Evolutionary conservation across 2,888 invertebrate species (phyloP), one percentile per base, ranked within the genome.

Genomic region (Eupithecia abbreviata): DNA sequence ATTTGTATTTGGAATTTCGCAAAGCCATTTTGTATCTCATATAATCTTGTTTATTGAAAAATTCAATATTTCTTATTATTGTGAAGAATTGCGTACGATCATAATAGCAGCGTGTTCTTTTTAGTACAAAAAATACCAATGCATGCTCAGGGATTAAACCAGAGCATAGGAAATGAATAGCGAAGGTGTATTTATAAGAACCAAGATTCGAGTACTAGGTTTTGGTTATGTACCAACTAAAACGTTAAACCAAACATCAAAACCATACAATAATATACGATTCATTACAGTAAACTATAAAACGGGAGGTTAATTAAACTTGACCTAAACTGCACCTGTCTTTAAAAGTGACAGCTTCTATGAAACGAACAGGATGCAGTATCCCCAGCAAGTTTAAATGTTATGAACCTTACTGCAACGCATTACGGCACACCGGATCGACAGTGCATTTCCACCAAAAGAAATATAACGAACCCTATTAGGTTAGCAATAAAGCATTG

Each of bases 331-430:
- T 51, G 75, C 58, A 72, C 69, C 65, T 73, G 58, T 71, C 71
- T 75, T 78, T 78, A 65, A 74, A 69, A 78, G 69, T 72, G 75
- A 78, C 78, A 78, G 75, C 62, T 78, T 68, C 78, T 71, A 68
- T 51, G 58, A 75, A 75, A 66, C 71, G 78, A 78, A 75, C 77
- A 71, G 77, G 74, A 77, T 71, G 77, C 74, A 74, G 30, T 66
- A 66, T 41, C 42, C 41, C 62, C 49, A 66, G 66, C 72, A 73
- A 45, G 41, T 15, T 68, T 15, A 58, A 68, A 47, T 10, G 30
- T 62, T 30, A 4, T 55, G 42, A 77, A 13, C 77, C 69, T 41
- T 73, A 73, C 6, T 30, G 18, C 42, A 42, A 15, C 6, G 71
- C 9, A 71, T 71, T 75, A 75, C 62, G 67, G 18, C 42, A 13